These are phyloP conservation scores for Phymatocera aterrima DNA, from an alignment of 2,888 invertebrate genomes.

Conservation along the genomic window DNA sequence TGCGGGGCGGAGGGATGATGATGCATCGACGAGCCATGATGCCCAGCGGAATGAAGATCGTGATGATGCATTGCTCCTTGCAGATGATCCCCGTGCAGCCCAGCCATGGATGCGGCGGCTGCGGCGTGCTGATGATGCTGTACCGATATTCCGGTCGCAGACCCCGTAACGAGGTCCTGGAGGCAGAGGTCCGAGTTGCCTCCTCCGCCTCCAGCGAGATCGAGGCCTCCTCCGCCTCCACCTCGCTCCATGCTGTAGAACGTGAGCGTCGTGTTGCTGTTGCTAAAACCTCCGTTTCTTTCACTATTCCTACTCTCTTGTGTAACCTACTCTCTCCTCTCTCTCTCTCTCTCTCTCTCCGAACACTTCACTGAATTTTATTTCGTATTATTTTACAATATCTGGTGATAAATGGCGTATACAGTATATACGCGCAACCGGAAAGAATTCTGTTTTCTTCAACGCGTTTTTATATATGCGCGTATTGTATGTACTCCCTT, in stretches of 20 bases:
- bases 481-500: too few species aligned
- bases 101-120: conserved; percentile 76
- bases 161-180: conserved; percentile 83
- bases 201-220: conserved; percentile 66
- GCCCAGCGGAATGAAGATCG: conserved; percentile 69
- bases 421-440: too few species aligned
- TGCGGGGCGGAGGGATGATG: conserved; percentile 79
- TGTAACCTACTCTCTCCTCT: too few species aligned
- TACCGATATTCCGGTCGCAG: conserved; percentile 76
- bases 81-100: conserved; percentile 75
- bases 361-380: conserved; percentile 53
- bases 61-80: conserved; percentile 72
- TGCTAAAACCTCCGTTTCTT: conserved; percentile 72
- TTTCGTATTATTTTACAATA: too few species aligned
- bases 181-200: conserved; percentile 83
- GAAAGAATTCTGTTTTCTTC: too few species aligned
- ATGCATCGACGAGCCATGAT: conserved; percentile 77
- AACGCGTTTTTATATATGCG: too few species aligned
- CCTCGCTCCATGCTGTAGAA: conserved; percentile 74
- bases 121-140: conserved; percentile 76
- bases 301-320: too few species aligned
- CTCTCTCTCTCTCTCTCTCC: conserved; percentile 53
- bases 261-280: conserved; percentile 76
- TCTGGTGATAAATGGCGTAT: too few species aligned
- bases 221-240: conserved; percentile 74